Evolutionary conservation across 2,113 vertebrate genomes (phyloP), one percentile per base, ranked within the genome.

Genomic region (Gnathonemus echidnorhynchus): DNA sequence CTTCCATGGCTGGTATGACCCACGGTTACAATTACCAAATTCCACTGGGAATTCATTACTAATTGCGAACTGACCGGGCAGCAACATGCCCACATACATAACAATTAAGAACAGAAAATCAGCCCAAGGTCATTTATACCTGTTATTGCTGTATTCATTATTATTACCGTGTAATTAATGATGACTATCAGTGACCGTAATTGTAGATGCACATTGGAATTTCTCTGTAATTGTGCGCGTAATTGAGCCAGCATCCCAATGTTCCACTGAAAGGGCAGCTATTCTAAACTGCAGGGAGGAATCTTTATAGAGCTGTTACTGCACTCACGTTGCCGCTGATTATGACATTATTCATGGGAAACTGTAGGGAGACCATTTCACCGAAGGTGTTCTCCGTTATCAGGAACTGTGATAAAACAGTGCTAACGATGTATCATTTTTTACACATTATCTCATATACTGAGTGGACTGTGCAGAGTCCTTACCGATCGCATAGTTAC

Each of bases 121-220:
- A 85, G 83, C 83, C 8, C 3, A 85, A 85, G 45, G 83, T 85
- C 83, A 85, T 46, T 24, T 46, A 85, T 46, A 85, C 74, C 74
- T 39, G 35, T 80, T 35, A 85, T 85, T 85, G 39, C 39, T n/a
- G 39, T 85, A 24, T 85, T 48, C 83, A 21, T 45, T 48, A 85
- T 85, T 85, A 85, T 85, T 48, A 24, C 83, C 39, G 8, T 24
- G 42, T 85, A 85, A 46, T 85, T 85, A 85, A 85, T 48, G 74
- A 80, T 80, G 74, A 42, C 74, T 85, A 85, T 85, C 83, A 46
- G 42, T 85, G 42, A 24, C 83, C 19, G 83, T 46, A 85, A 85
- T n/a, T n/a, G 39, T 45, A 46, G 83, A 85, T 84, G 21, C 80
- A n/a, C 80, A 8, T 85, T 85, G 83, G 83, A 85, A 85, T 85